phyloP scores from a whole-genome alignment of 2,113 vertebrate genomes.

The Marmota monax region DNA sequence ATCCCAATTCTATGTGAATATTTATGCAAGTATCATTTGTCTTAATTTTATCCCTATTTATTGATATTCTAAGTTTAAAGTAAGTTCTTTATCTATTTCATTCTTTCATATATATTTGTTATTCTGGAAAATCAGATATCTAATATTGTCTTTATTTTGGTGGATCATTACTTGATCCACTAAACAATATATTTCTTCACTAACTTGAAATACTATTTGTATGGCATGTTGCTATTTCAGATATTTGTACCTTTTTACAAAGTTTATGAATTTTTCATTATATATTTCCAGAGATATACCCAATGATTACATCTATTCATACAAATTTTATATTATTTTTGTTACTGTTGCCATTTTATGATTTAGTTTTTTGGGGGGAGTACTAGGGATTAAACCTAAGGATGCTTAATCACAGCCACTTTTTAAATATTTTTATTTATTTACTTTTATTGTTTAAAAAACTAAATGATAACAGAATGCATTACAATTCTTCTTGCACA shows the following conservation, averaged over 20 bases:
- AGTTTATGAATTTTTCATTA: too few relatives aligned
- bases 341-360: too few relatives aligned
- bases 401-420: neutral
- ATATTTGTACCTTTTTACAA: neutral
- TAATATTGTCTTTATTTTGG: neutral
- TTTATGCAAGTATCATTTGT: too few relatives aligned
- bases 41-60: too few relatives aligned
- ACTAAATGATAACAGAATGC: too few relatives aligned
- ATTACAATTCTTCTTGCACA: too few relatives aligned
- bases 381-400: too few relatives aligned
- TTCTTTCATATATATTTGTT: neutral
- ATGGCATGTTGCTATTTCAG: neutral
- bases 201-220: neutral
- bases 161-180: neutral
- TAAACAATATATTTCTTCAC: neutral
- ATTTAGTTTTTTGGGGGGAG: neutral
- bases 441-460: too few relatives aligned
- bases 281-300: too few relatives aligned
- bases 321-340: too few relatives aligned
- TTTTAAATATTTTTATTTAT: too few relatives aligned
- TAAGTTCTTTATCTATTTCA: neutral
- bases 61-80: neutral
- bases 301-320: too few relatives aligned
- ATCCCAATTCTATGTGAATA: neutral
- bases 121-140: neutral